Evolutionary conservation across 35 echinoderm and acorn worm genomes (phyloP).

Genomic region (Patiria miniata): DNA sequence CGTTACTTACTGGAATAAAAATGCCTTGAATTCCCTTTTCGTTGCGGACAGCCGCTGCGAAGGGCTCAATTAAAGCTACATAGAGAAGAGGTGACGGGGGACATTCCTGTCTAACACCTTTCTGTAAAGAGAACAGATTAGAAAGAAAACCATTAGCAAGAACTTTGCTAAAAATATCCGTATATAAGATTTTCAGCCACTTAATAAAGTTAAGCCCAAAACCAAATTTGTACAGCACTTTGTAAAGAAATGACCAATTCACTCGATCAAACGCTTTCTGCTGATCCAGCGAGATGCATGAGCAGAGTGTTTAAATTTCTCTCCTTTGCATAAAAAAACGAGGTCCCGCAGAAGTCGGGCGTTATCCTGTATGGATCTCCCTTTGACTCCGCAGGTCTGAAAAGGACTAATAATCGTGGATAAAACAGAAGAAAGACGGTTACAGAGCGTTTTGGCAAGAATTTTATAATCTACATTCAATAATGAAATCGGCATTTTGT

Average conservation of each 20-base stretch:
- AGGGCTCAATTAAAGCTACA: slow-evolving; percentile 29
- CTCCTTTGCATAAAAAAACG: no score
- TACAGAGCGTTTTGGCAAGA: no score
- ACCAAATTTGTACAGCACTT: not conserved
- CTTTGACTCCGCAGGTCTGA: no score
- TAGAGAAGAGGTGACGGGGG: slow-evolving; percentile 41
- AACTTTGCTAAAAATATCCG: slow-evolving; percentile 19
- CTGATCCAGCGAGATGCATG: slow-evolving; percentile 42
- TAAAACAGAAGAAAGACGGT: no score
- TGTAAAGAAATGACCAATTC: not conserved
- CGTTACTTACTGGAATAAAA: not conserved
- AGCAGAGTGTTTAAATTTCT: not conserved
- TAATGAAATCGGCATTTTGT: no score
- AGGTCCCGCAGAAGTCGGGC: no score
- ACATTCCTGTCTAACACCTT: slow-evolving; percentile 37
- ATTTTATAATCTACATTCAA: no score
- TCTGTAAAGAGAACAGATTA: not conserved
- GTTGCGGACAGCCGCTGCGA: not conserved
- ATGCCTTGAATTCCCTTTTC: not conserved
- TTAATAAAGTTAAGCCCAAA: slow-evolving; percentile 44
- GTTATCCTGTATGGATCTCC: no score
- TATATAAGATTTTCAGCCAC: slow-evolving; percentile 40
- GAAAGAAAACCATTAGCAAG: not conserved
- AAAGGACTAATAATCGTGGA: no score
- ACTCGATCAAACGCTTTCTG: slow-evolving; percentile 49